These are phyloP conservation scores for Cephus runcator DNA, from an alignment of 2,888 invertebrate genomes.

Conservation along the genomic window DNA sequence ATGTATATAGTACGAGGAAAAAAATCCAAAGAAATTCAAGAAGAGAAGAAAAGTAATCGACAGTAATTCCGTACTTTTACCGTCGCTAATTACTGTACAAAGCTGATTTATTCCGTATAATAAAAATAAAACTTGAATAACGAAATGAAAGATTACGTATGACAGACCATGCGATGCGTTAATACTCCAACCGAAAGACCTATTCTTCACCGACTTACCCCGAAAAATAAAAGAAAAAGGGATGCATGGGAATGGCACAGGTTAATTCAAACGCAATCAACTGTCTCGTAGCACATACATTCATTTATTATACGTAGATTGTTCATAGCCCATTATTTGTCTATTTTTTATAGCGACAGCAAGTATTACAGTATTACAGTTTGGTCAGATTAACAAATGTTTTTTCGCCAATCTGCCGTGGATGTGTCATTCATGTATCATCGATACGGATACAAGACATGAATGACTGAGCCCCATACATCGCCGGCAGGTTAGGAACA, in stretches of 20 bases:
- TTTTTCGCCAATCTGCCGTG: constrained; percentile 53
- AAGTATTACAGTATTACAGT: constrained; percentile 59
- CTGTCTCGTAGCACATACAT: constrained; percentile 59
- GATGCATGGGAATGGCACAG: background rate
- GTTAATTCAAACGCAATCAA: background rate
- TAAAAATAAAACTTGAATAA: background rate
- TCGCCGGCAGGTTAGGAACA: constrained; percentile 65
- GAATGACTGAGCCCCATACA: constrained; percentile 71
- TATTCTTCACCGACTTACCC: background rate
- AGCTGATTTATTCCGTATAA: background rate
- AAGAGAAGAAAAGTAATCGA: no score
- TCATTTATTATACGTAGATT: constrained; percentile 64
- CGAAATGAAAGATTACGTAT: background rate
- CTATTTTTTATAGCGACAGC: constrained; percentile 58
- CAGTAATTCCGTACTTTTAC: no score
- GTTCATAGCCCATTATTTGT: constrained; percentile 62
- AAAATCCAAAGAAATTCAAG: background rate
- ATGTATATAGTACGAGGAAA: background rate
- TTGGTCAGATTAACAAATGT: constrained; percentile 61
- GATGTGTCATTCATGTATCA: constrained; percentile 49
- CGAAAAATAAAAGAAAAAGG: background rate
- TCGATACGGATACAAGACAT: constrained; percentile 66
- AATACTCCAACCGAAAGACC: background rate
- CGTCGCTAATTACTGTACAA: background rate
- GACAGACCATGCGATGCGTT: background rate